Evolutionary conservation across 2,113 vertebrate species (phyloP).

Genomic region (Poecile atricapillus): DNA sequence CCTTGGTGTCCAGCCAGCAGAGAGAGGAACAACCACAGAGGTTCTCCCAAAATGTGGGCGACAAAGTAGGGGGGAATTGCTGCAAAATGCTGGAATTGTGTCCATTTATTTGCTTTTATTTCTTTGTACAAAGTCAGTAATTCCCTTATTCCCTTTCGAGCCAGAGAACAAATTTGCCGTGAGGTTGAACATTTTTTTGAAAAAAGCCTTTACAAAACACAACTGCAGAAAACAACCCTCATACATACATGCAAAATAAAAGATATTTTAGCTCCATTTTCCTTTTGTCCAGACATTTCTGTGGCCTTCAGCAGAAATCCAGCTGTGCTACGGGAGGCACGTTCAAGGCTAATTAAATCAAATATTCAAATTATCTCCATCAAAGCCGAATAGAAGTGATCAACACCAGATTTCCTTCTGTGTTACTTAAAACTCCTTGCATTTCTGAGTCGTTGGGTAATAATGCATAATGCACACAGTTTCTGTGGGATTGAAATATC

Average conservation of each 20-base stretch:
- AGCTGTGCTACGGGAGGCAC: neutral
- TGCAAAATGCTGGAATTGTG: neutral
- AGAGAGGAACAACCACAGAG: neutral
- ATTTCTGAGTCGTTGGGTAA: neutral
- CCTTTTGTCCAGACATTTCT: slow-evolving; percentile 9
- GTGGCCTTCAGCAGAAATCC: neutral
- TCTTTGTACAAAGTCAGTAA: neutral
- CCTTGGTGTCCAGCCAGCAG: neutral
- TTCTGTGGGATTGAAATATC: slow-evolving; percentile 24
- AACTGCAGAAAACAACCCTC: neutral
- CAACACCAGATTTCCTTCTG: slow-evolving; percentile 7
- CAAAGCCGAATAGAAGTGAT: neutral
- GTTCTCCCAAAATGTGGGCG: neutral
- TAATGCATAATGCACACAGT: neutral
- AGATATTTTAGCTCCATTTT: neutral
- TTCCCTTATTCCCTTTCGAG: neutral
- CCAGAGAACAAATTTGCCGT: neutral
- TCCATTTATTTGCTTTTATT: neutral
- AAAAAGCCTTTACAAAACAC: neutral
- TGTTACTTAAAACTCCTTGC: neutral
- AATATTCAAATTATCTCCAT: neutral
- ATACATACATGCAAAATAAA: neutral
- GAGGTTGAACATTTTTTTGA: neutral
- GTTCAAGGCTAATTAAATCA: neutral
- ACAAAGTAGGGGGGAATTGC: neutral